Conservation (phyloP, 2,888 invertebrate species). For the Synergus japonicus region DNA sequence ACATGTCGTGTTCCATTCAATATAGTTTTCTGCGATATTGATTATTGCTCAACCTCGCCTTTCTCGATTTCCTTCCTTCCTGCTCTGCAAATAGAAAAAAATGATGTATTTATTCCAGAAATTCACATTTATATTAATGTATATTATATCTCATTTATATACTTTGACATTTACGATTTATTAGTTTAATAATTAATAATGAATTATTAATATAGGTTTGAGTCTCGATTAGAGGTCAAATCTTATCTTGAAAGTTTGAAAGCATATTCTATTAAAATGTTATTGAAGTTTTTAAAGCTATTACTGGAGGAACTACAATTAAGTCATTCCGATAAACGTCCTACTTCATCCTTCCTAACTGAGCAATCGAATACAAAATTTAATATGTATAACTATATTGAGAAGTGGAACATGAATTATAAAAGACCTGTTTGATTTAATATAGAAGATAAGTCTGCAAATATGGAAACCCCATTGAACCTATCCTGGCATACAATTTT, state of each 20-base stretch:
- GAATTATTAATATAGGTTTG: background rate
- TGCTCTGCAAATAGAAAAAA: background rate
- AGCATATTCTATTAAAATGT: slow-evolving; percentile 25
- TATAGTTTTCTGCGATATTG: slow-evolving; percentile 34
- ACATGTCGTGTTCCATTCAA: slow-evolving; percentile 29
- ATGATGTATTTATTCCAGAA: background rate
- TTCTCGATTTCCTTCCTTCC: slow-evolving; percentile 6
- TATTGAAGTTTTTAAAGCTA: slow-evolving; percentile 13
- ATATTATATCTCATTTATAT: no score
- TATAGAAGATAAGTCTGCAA: slow-evolving; percentile 43
- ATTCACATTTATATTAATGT: no score
- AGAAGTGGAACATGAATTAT: slow-evolving; percentile 35
- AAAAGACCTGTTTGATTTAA: slow-evolving; percentile 7
- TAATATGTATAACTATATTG: slow-evolving; percentile 37
- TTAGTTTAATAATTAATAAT: background rate
- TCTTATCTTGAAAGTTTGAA: background rate
- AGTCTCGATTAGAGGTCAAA: background rate
- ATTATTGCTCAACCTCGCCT: slow-evolving; percentile 36
- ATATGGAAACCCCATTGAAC: slow-evolving; percentile 42
- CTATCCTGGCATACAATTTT: slow-evolving; percentile 23
- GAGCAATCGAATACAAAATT: background rate
- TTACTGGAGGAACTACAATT: background rate
- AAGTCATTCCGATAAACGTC: slow-evolving; percentile 30
- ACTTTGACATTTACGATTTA: background rate
- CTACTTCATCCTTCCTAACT: slow-evolving; percentile 33